These are phyloP conservation scores for Chaetorhynchus papuensis DNA, from an alignment of 2,113 vertebrate species.

Conservation along the genomic window DNA sequence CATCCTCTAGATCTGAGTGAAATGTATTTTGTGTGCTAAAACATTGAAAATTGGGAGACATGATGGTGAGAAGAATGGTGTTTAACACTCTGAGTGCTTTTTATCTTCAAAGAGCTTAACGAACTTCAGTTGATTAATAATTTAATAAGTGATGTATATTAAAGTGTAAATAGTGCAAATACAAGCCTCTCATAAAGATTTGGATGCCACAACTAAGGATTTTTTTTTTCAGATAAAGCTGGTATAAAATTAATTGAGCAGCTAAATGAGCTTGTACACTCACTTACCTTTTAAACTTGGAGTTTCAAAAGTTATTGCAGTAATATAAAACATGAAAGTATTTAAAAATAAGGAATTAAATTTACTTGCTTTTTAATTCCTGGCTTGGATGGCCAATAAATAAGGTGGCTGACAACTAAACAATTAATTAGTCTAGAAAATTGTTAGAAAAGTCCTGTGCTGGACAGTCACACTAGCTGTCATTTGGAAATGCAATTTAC, in stretches of 20 bases:
- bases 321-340: neutral
- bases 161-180: neutral
- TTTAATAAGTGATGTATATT: conserved; percentile 1
- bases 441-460: neutral
- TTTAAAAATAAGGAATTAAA: neutral
- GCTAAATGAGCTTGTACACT: neutral
- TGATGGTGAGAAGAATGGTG: neutral
- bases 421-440: neutral
- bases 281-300: neutral
- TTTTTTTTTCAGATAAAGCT: neutral
- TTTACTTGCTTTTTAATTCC: neutral
- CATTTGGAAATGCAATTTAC: neutral
- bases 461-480: neutral
- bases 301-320: neutral
- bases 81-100: conserved; percentile 1
- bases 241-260: neutral
- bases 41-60: neutral
- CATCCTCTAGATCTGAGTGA: neutral
- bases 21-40: neutral
- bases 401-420: neutral
- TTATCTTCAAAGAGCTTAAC: conserved; percentile 9
- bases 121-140: conserved; percentile 22
- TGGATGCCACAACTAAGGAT: neutral
- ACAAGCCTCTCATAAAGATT: neutral
- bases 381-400: neutral